Base-by-base conservation (phyloP, 2,113 vertebrate genomes). In the Spheniscus mendiculus region DNA sequence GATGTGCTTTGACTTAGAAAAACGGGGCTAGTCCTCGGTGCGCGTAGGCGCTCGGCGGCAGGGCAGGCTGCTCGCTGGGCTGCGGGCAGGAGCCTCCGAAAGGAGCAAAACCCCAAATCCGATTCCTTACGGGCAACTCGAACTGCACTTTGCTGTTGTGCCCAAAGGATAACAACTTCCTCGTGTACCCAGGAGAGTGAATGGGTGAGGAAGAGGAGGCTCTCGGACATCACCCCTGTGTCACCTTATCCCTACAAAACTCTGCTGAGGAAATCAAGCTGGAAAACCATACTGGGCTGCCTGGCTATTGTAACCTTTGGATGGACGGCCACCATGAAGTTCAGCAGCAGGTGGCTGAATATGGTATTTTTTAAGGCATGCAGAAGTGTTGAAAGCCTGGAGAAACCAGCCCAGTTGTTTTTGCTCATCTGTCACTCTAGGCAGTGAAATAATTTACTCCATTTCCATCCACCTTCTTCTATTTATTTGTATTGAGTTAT, bases 401-500 rank as follows among this genome's bases (percentile, higher is more conserved):
- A 84, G 84, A 80, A 91, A n/a, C 23, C 62, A 77, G 44, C 61
- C 34, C 62, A 15, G 62, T 69, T 91, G 56, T 2, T 71, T 93
- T 94, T 85, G 77, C 71, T 94, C 74, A 44, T 94, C 87, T 91
- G 71, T 89, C 6, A 0, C 94, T 80, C 34, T 67, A 85, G 94
- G 84, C 78, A 85, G 66, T 25, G 55, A 86, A 95, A 91, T 84
- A 76, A 83, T 91, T 87, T 94, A 76, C 93, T 96, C 78, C 49
- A 72, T 94, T 94, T 96, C 95, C 84, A 91, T 91, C 70, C 61
- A 83, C 93, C 36, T 88, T 92, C 63, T 81, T 79, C 73, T 65
- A 8, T 84, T 56, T 89, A 86, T 83, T 93, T 96, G 40, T 59
- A 87, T 36, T 79, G 91, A 89, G 77, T 76, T 85, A 53, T 12